These are phyloP conservation scores for Ceryle rudis DNA, from an alignment of 2,797 vertebrate species.

Conservation along the genomic window DNA sequence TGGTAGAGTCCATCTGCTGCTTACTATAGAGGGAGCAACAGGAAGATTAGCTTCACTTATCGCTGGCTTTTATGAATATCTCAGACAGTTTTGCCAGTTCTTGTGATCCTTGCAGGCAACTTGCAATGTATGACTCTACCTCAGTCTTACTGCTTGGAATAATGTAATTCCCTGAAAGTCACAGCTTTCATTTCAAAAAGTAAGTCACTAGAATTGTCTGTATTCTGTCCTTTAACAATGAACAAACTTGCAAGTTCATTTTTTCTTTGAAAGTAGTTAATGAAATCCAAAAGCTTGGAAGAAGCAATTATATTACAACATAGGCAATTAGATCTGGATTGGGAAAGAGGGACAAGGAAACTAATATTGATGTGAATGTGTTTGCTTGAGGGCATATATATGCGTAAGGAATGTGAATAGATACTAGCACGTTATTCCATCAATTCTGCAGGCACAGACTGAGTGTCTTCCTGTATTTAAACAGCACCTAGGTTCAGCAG, in stretches of 20 bases:
- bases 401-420: not conserved
- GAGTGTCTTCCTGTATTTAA: not conserved
- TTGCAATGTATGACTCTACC: not conserved
- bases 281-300: conserved; percentile 29
- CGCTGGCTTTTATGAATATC: not conserved
- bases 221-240: not conserved
- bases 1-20: not conserved
- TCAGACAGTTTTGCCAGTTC: not conserved
- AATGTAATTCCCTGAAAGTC: not conserved
- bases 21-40: not conserved
- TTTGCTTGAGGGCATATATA: not conserved
- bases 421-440: not conserved
- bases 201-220: not conserved
- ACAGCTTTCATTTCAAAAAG: not conserved
- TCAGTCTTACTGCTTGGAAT: not conserved
- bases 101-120: not conserved
- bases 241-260: not conserved
- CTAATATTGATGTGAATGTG: conserved; percentile 10
- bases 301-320: conserved; percentile 11
- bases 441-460: not conserved
- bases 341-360: conserved; percentile 6
- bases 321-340: conserved; percentile 12
- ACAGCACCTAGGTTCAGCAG: not conserved
- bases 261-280: conserved; percentile 38
- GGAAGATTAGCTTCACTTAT: not conserved